phyloP scores from a whole-genome alignment of 2,888 invertebrate species.

The Hypselothyrea guttata region DNA sequence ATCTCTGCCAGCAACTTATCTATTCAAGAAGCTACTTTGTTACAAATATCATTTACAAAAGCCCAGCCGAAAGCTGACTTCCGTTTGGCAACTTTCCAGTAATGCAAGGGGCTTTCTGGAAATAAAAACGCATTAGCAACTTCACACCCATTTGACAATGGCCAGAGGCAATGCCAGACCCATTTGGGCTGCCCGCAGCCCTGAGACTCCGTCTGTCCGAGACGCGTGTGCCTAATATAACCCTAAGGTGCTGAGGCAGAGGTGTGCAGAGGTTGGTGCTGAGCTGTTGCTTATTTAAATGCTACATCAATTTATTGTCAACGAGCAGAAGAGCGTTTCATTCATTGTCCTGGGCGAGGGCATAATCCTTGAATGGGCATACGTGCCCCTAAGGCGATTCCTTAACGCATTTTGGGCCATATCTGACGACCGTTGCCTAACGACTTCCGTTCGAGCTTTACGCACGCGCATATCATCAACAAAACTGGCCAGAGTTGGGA shows the following conservation, averaged over 20 bases:
- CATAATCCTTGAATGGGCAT: slow-evolving; percentile 69
- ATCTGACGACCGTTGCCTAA: slow-evolving; percentile 56
- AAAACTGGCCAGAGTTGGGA: slow-evolving; percentile 17
- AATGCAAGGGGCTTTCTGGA: background rate
- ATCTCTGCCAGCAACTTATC: background rate
- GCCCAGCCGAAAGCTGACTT: background rate
- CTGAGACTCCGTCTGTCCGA: slow-evolving; percentile 21
- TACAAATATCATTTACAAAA: no score
- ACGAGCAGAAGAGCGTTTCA: slow-evolving; percentile 56
- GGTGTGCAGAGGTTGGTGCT: slow-evolving; percentile 12
- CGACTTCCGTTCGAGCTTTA: slow-evolving; percentile 75
- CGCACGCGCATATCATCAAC: slow-evolving; percentile 63
- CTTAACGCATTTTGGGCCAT: slow-evolving; percentile 56
- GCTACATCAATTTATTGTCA: slow-evolving; percentile 76
- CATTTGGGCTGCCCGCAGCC: slow-evolving; percentile 16
- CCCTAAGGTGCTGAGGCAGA: slow-evolving; percentile 36
- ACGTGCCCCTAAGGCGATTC: slow-evolving; percentile 58
- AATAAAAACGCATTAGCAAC: slow-evolving; percentile 61
- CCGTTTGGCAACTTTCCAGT: background rate
- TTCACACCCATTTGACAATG: slow-evolving; percentile 39
- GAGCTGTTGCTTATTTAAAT: slow-evolving; percentile 68
- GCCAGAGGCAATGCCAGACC: slow-evolving; percentile 38
- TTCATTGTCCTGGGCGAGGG: slow-evolving; percentile 64
- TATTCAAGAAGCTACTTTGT: no score
- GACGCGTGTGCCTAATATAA: slow-evolving; percentile 32